Conservation (phyloP, 1,140 invertebrate genomes). For the Sarcophaga peregrina region DNA sequence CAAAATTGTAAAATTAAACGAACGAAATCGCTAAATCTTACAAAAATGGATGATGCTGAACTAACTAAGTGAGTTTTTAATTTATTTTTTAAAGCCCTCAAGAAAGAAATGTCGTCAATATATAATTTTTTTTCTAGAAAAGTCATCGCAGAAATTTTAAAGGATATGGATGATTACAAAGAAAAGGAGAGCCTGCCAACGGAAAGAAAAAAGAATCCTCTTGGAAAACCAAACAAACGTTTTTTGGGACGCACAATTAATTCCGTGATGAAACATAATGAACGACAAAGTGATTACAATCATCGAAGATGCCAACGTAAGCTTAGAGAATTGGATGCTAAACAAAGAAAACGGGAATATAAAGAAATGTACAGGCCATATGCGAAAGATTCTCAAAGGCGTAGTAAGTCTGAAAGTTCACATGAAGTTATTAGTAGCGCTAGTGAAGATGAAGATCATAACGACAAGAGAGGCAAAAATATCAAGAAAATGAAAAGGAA, state of each 20-base stretch:
- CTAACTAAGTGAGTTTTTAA: neutral
- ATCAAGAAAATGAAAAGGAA: slow-evolving; percentile 31
- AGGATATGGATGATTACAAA: slow-evolving; percentile 11
- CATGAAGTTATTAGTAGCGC: neutral
- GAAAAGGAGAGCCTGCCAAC: slow-evolving; percentile 32
- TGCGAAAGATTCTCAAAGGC: too few species aligned
- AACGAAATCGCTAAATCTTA: neutral
- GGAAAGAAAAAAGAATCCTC: slow-evolving; percentile 59
- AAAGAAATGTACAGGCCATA: neutral
- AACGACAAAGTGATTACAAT: slow-evolving; percentile 44
- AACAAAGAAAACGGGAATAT: slow-evolving; percentile 13
- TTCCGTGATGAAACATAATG: slow-evolving; percentile 51
- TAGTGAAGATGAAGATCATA: neutral
- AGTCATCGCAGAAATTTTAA: slow-evolving; percentile 7
- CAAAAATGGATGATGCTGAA: slow-evolving; percentile 24
- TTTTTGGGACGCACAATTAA: slow-evolving; percentile 56
- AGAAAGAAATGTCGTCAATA: too few species aligned
- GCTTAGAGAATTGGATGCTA: slow-evolving; percentile 41
- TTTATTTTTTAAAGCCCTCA: neutral
- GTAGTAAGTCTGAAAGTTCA: slow-evolving; percentile 2
- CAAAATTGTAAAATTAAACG: neutral
- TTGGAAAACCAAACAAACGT: slow-evolving; percentile 58
- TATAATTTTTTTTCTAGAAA: neutral
- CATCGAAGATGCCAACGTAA: slow-evolving; percentile 36
- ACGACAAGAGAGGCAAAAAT: neutral